These are phyloP conservation scores for Alitta virens DNA, from an alignment of 2,888 invertebrate genomes.

Conservation along the genomic window DNA sequence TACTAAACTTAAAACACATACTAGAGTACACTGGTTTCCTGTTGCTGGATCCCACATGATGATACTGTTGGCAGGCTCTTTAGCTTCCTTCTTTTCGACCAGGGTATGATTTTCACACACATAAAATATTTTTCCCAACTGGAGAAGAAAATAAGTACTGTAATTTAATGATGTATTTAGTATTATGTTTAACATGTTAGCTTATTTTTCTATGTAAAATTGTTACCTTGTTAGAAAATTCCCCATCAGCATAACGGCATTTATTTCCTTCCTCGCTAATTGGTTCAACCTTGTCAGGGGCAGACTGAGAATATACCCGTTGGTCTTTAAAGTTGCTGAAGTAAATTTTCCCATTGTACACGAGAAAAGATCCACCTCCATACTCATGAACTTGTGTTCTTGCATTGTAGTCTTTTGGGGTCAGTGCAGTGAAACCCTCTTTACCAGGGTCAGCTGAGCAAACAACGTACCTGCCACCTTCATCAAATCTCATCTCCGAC, in stretches of 20 bases:
- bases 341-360: conserved; percentile 43
- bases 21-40: conserved; percentile 39
- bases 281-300: conserved; percentile 33
- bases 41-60: conserved; percentile 39
- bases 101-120: conserved; percentile 46
- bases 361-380: conserved; percentile 56
- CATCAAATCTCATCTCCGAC: conserved; percentile 45
- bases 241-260: conserved; percentile 47
- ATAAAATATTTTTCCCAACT: conserved; percentile 40
- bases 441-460: conserved; percentile 37
- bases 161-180: too few species aligned
- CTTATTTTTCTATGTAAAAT: background rate
- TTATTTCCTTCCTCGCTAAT: conserved; percentile 37
- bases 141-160: conserved; percentile 10
- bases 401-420: conserved; percentile 46
- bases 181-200: too few species aligned
- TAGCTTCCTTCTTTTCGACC: conserved; percentile 32
- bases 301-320: conserved; percentile 42
- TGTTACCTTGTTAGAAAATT: conserved; percentile 34
- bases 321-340: conserved; percentile 52
- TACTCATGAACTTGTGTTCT: conserved; percentile 57
- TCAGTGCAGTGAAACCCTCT: conserved; percentile 34
- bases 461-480: conserved; percentile 48
- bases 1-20: too few species aligned
- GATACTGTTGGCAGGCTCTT: conserved; percentile 42